Base-by-base conservation (phyloP, 1,140 invertebrate genomes). In the Papilio polytes region DNA sequence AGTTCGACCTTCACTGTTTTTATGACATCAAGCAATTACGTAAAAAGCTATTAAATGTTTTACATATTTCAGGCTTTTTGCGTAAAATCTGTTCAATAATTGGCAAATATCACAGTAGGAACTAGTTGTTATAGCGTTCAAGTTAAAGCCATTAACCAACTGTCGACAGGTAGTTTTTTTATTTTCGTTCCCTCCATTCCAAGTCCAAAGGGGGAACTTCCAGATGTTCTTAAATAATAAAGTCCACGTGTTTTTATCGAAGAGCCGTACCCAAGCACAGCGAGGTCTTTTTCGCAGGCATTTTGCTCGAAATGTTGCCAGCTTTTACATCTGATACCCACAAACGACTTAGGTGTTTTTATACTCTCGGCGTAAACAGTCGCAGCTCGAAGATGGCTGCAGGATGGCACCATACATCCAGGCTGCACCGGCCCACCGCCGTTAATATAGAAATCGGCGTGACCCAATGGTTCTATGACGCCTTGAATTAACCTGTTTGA, bases 371-470 rank as follows among this genome's bases (percentile, higher is more conserved):
- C 96, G 80, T 96, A 97, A 26, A 96, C 95, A 74, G 95, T 83
- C 18, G 96, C 96, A 0, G 96, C 95, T 80, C 96, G 91, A 72
- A 95, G 95, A 83, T 97, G 96, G 85, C 96, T 97, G 82, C 96
- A 97, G 2, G 96, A 95, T 59, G 96, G 86, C 95, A 92, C 84
- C 80, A 95, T 87, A 80, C 97, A 97, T 9, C 97, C 97, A 0
- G 96, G 96, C 88, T 97, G 97, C 12, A 89, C 81, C 2, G 87
- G 86, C 7, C 96, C 96, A 0, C 97, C 97, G 0, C 97, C 97
- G 80, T 97, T 97, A 4, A 96, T 95, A 83, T 96, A 97, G 85
- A 96, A 97, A 87, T 97, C 97, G 9, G 95, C 95, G 84, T 96
- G 95, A 3, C 96, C 96, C 12, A 97, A 88, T 0, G 96, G 86